Conservation (phyloP, 2,113 vertebrate genomes). For the Nyctereutes procyonoides region DNA sequence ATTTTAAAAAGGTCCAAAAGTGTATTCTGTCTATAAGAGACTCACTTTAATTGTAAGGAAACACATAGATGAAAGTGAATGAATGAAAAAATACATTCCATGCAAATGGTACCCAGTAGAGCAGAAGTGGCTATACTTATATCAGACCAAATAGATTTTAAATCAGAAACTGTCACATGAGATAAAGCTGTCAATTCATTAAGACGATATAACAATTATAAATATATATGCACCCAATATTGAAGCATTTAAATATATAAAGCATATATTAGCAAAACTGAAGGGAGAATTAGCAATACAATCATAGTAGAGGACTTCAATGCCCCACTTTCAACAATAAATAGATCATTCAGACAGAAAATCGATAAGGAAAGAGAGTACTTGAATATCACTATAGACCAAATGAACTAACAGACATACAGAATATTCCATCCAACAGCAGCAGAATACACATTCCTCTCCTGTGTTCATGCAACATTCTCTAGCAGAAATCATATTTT, state of each 20-base stretch:
- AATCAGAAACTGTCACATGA: not conserved
- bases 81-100: not conserved
- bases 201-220: not conserved
- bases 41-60: not conserved
- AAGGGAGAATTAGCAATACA: not conserved
- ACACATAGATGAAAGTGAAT: not conserved
- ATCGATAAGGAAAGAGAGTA: not conserved
- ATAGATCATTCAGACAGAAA: not conserved
- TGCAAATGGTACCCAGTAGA: not conserved
- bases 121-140: not conserved
- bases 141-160: not conserved
- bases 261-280: not conserved
- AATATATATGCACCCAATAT: not conserved
- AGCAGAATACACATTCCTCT: not conserved
- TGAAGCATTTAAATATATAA: not conserved
- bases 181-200: not conserved
- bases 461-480: not conserved
- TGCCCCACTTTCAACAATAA: not conserved
- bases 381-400: not conserved
- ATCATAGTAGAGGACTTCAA: not conserved
- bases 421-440: not conserved
- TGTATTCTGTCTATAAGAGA: not conserved
- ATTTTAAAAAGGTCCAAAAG: not conserved
- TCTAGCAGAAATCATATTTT: not conserved
- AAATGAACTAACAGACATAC: not conserved